Conservation (phyloP, 1,140 invertebrate species). For the Drosophila repleta region DNA sequence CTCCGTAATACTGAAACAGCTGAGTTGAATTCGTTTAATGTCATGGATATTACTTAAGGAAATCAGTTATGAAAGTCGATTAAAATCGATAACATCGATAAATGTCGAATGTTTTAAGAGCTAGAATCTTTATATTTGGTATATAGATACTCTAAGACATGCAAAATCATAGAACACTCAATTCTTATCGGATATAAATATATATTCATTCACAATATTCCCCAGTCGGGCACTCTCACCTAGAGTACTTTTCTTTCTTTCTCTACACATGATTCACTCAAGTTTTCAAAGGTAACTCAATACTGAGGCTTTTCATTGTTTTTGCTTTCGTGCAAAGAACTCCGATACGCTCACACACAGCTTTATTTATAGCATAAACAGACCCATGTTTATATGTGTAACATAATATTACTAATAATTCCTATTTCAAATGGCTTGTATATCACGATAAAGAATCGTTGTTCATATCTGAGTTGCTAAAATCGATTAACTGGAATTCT, state of each 20-base stretch:
- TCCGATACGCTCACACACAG: constrained; percentile 5
- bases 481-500: no score
- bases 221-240: no score
- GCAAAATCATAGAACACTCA: no score
- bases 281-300: constrained; percentile 25
- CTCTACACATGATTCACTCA: constrained; percentile 41
- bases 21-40: no score
- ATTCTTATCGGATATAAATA: no score
- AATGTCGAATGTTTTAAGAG: no score
- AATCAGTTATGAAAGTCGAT: no score
- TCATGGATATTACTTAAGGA: background rate
- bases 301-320: constrained; percentile 1
- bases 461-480: background rate
- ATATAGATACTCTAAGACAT: no score
- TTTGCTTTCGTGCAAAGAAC: constrained; percentile 6
- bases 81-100: no score
- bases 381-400: constrained; percentile 6
- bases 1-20: background rate
- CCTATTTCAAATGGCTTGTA: constrained; percentile 54
- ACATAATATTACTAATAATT: constrained; percentile 14
- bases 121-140: no score
- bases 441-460: background rate
- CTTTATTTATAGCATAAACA: constrained; percentile 4
- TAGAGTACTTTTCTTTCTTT: background rate
- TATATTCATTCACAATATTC: no score